Base-by-base conservation (phyloP, 92 coral and sea anemone species). In the Hydrozoanthus gracilis region DNA sequence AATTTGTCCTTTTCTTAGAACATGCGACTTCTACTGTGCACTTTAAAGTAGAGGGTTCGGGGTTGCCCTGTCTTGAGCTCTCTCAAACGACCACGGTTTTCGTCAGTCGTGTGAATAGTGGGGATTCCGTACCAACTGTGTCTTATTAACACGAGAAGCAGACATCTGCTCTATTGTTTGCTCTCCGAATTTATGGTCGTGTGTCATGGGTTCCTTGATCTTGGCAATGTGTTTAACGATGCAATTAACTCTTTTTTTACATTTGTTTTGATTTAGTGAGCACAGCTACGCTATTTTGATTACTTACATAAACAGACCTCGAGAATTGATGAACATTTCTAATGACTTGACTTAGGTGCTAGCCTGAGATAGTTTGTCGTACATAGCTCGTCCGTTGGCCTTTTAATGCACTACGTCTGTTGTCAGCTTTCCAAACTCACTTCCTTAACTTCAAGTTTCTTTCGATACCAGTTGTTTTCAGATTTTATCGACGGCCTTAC, bases 181-280 rank as follows among this genome's bases (percentile, higher is more conserved):
- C 35, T 54, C 5, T 14, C 3, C 10, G 48, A 8, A 64, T 65
- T 62, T 62, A 48, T 80, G 74, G 47, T 8, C 27, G 46, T 65
- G 48, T 80, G 85, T 49, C 61, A 65, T 13, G 52, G 47, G 16
- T 80, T 80, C 18, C 74, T 62, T 64, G 45, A 80, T 80, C 61
- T 6, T 64, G 15, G 50, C 51, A 65, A 80, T 46, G 6, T 47
- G 85, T 80, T 80, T 65, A 48, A 17, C 49, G 73, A 48, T 65
- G 1, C 60, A 80, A 48, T 80, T 47, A 20, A 48, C 45, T 48
- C 35, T 78, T 44, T 78, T 78, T 78, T 71, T 17, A 14, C 13
- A 44, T 65, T 80, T 80, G 62, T 65, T 80, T 80, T 65, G 35
- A 49, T 65, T 65, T 66, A 64, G 62, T 80, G 2, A 4, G n/a